phyloP scores from a whole-genome alignment of 2,888 invertebrate species.

The Epirrita christyi region DNA sequence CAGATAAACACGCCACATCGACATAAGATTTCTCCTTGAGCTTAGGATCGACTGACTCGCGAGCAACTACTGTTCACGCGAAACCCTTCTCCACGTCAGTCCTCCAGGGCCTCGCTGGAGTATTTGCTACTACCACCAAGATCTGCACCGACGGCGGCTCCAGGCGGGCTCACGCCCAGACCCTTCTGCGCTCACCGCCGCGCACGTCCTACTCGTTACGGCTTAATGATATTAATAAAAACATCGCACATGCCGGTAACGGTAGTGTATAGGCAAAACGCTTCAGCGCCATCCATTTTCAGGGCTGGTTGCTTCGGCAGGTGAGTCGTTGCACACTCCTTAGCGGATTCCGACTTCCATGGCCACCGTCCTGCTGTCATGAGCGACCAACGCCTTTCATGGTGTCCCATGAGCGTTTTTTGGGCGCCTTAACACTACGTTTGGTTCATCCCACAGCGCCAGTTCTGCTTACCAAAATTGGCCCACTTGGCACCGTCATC shows the following conservation, averaged over 20 bases:
- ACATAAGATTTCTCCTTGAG: slow-evolving; percentile 75
- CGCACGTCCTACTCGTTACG: slow-evolving; percentile 86
- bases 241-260: slow-evolving; percentile 63
- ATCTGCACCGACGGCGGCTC: slow-evolving; percentile 84
- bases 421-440: slow-evolving; percentile 72
- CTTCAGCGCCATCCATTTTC: slow-evolving; percentile 87
- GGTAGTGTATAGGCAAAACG: slow-evolving; percentile 60
- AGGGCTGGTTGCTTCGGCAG: slow-evolving; percentile 86
- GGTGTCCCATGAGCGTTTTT: slow-evolving; percentile 77
- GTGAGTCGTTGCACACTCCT: slow-evolving; percentile 77
- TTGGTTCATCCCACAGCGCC: slow-evolving; percentile 89
- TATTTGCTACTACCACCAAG: slow-evolving; percentile 90
- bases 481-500: slow-evolving; percentile 67
- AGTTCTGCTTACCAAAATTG: slow-evolving; percentile 92
- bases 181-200: slow-evolving; percentile 84
- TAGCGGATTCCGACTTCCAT: slow-evolving; percentile 50
- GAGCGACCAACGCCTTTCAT: slow-evolving; percentile 86
- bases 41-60: slow-evolving; percentile 85
- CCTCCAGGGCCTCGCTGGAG: slow-evolving; percentile 86
- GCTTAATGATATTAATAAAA: slow-evolving; percentile 63
- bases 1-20: slow-evolving; percentile 47
- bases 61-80: slow-evolving; percentile 81
- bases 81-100: slow-evolving; percentile 85
- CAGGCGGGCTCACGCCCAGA: slow-evolving; percentile 79
- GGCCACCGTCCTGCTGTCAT: slow-evolving; percentile 72